Percentiles rank a stretch among this genome's conserved stretches.
phyloP scores from a whole-genome alignment of 1,140 invertebrate genomes.

The Phymastichus coffea region DNA sequence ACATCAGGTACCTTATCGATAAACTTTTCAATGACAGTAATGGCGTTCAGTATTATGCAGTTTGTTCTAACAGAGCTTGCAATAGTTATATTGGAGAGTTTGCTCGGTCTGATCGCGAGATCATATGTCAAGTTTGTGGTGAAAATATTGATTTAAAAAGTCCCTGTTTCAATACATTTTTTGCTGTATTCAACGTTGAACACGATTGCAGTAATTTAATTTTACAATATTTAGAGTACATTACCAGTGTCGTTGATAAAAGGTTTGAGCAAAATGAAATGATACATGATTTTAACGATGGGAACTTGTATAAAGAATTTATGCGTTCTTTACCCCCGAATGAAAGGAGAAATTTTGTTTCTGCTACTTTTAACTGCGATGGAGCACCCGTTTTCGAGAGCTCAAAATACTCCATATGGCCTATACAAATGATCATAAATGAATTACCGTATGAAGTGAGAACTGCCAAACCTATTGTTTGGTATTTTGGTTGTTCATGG shows the following conservation, averaged over 20 bases:
- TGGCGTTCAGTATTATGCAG: conserved; percentile 24
- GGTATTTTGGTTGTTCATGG: conserved; percentile 22
- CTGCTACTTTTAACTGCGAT: conserved; percentile 25
- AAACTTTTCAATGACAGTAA: conserved; percentile 26
- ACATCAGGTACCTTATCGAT: background rate
- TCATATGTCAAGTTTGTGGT: conserved; percentile 19
- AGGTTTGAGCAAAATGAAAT: background rate
- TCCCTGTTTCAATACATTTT: conserved; percentile 24
- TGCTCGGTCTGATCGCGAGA: background rate
- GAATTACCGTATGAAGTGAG: conserved; percentile 26
- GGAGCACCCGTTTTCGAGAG: conserved; percentile 26
- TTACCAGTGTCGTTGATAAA: conserved; percentile 2
- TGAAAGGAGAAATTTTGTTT: conserved; percentile 7
- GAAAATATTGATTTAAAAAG: conserved; percentile 16
- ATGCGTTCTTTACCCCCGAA: background rate
- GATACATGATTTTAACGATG: conserved; percentile 22
- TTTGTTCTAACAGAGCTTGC: conserved; percentile 27
- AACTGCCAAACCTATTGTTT: conserved; percentile 2
- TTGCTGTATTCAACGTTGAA: conserved; percentile 20
- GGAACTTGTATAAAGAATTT: conserved; percentile 12
- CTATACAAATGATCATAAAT: conserved; percentile 26
- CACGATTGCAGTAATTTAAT: conserved; percentile 17
- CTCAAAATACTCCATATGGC: conserved; percentile 17
- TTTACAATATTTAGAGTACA: conserved; percentile 9
- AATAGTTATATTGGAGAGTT: background rate